Evolutionary conservation across 53 echinoderm and acorn worm species (phyloP), one percentile per base, ranked within the genome.

Genomic region (Temnopleurus reevesii): DNA sequence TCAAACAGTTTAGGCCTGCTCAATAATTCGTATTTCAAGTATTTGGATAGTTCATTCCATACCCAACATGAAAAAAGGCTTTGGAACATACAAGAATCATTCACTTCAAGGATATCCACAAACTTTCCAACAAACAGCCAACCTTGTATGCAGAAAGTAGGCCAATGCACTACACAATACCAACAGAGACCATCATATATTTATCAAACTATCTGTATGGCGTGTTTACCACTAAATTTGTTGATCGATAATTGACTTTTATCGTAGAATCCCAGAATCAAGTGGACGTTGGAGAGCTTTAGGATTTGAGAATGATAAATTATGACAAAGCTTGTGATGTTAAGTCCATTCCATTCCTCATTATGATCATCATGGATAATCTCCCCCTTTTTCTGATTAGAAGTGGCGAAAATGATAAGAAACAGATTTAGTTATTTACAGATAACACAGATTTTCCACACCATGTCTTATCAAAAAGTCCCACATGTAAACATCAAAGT

Each of bases 401-500:
- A 26, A 57, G 57, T 26, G 6, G n/a, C 57, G 8, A 4, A 57
- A 61, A 33, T 3, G n/a, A 9, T 10, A 17, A 60, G 71, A 5
- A 34, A 66, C 38, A n/a, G 18, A 36, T 66, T 41, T 21, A n/a
- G 36, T 66, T 66, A 66, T 66, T 66, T 66, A 41, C 71, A 66
- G 38, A 66, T 41, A 66, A n/a, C 38, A n/a, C 27, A 0, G 71
- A 41, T 41, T 36, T 66, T n/a, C n/a, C 36, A 61, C 61, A 61
- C 61, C 21, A 66, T 66, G 41, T 38, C 36, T 66, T 66, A 66
- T 66, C 41, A 6, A 36, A 13, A n/a, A 18, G 71, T 66, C 71
- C 71, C 71, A n/a, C 36, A 41, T 66, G 71, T 66, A 66, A 38
- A 38, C n/a, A 66, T 66, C 38, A 35, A 66, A 38, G 71, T 12